Evolutionary conservation across 2,797 vertebrate species (phyloP), one percentile per base, ranked within the genome.

Genomic region (Chiroxiphia lanceolata): DNA sequence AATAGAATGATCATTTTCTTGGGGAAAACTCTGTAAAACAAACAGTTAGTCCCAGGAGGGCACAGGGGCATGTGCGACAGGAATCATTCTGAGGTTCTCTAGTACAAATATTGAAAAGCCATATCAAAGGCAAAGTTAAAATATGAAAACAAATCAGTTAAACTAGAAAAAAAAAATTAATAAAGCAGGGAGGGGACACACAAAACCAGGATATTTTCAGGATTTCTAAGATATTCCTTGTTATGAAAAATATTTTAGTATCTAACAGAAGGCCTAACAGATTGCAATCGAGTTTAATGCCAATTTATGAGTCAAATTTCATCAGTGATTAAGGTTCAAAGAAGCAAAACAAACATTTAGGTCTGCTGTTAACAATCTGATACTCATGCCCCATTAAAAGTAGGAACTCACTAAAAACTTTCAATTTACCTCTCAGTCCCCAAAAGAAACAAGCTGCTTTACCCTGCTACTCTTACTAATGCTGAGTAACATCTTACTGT

Each of bases 251-350:
- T 13, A 70, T 54, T 87, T 86, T 36, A 64, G 71, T 79, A 93
- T 88, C 53, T 92, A 96, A 95, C 56, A 91, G 83, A 87, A 95
- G 47, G 63, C 77, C 78, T 80, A 94, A 64, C 56, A 95, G 85
- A 96, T 33, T 33, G 38, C 5, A 6, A 88, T 48, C 0, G 0
- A 63, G 48, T 60, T 54, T 23, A 33, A 59, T 3, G 14, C 23
- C 31, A 63, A 61, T 5, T 3, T 27, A 33, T 1, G 4, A 89
- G 31, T 81, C 69, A 83, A 71, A 59, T 86, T 64, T 61, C 19
- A 53, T 18, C 23, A 69, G 57, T n/a, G 26, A 82, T 31, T 47
- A 71, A 56, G 18, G 10, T 20, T 21, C 92, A 78, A 0, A 86
- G 23, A 88, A 78, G 48, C 5, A 67, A 89, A 90, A 47, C 76